Evolutionary conservation across 2,113 vertebrate genomes (phyloP).

Genomic region (Vulpes ferrilata): DNA sequence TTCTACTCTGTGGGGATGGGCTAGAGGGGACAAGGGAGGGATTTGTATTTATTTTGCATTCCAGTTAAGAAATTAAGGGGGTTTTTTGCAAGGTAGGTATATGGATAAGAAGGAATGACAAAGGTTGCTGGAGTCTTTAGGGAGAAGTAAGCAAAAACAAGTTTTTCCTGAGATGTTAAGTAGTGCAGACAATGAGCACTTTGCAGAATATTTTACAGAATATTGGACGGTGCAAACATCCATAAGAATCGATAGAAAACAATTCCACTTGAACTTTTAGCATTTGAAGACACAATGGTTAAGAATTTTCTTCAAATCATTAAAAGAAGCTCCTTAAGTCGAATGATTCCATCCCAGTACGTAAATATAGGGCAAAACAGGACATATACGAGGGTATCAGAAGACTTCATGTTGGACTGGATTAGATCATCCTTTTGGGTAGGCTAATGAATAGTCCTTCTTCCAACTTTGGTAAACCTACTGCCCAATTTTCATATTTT

Average conservation of each 20-base stretch:
- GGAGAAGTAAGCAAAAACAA: background rate
- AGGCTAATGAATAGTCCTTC: background rate
- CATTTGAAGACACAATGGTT: slow-evolving; percentile 23
- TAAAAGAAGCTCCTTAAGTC: background rate
- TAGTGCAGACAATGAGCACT: background rate
- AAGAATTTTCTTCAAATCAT: background rate
- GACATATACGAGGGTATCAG: background rate
- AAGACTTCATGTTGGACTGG: background rate
- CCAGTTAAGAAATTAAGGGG: background rate
- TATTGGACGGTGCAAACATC: background rate
- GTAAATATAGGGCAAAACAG: background rate
- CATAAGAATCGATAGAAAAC: background rate
- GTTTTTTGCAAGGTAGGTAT: background rate
- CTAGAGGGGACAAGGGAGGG: background rate
- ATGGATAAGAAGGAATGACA: slow-evolving; percentile 12
- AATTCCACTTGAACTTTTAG: background rate
- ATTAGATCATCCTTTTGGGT: background rate
- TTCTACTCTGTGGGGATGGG: background rate
- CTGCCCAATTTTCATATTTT: background rate
- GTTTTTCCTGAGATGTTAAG: background rate
- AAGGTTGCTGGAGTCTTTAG: background rate
- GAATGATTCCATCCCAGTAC: background rate
- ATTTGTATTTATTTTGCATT: background rate
- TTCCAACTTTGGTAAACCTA: background rate
- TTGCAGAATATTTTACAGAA: slow-evolving; percentile 32